These are phyloP conservation scores for Atta colombica DNA, from an alignment of 1,140 invertebrate genomes.

Conservation along the genomic window DNA sequence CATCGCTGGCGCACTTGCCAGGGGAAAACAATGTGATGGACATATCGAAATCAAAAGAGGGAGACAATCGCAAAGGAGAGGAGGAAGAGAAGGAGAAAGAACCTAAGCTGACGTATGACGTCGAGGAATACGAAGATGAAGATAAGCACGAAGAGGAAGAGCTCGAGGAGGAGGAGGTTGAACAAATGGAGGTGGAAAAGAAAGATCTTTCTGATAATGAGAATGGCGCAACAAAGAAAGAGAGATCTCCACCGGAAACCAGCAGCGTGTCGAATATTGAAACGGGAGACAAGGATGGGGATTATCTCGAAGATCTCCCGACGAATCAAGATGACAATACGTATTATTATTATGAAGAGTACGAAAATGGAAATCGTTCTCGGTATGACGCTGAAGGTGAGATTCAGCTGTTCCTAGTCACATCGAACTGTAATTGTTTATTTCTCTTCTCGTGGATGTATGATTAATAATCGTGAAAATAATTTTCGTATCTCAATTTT, in stretches of 20 bases:
- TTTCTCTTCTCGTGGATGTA: background rate
- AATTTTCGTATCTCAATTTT: background rate
- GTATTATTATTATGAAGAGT: conserved; percentile 82
- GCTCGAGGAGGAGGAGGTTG: conserved; percentile 65
- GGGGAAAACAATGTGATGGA: conserved; percentile 73
- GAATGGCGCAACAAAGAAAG: conserved; percentile 29
- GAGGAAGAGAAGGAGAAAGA: conserved; percentile 61
- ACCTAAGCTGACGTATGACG: conserved; percentile 48
- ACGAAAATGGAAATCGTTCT: conserved; percentile 77
- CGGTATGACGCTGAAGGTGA: conserved; percentile 69
- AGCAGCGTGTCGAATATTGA: background rate
- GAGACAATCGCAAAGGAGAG: conserved; percentile 34
- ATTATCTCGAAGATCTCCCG: conserved; percentile 77
- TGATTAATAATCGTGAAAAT: background rate
- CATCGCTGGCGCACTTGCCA: conserved; percentile 56
- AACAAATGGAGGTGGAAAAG: conserved; percentile 37
- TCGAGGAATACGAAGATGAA: conserved; percentile 65
- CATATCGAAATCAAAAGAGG: conserved; percentile 53
- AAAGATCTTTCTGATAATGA: conserved; percentile 23
- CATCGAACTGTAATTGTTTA: background rate
- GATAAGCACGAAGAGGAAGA: conserved; percentile 56
- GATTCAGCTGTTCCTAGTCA: background rate
- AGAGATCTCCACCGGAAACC: conserved; percentile 38
- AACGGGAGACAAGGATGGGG: conserved; percentile 62
- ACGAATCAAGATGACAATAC: conserved; percentile 75